phyloP scores from a whole-genome alignment of 1,140 invertebrate species.

The Subanguina moxae region DNA sequence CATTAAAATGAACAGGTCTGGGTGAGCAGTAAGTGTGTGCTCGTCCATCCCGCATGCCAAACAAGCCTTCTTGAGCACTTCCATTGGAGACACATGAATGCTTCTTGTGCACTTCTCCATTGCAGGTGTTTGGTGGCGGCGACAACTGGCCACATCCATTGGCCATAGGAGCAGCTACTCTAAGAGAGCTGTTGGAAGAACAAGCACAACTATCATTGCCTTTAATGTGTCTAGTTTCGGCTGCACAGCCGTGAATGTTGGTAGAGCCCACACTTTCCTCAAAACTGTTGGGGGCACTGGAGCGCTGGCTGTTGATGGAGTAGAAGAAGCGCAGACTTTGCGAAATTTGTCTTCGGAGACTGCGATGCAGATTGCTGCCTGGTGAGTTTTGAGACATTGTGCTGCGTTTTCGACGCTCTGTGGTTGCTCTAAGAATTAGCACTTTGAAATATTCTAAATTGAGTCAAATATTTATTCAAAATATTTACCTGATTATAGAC shows the following conservation, averaged over 20 bases:
- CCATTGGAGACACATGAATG: background rate
- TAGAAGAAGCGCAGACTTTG: slow-evolving; percentile 51
- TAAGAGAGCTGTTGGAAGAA: background rate
- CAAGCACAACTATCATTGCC: background rate
- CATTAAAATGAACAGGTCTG: background rate
- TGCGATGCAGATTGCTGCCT: slow-evolving; percentile 37
- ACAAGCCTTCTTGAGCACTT: background rate
- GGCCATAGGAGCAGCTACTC: background rate
- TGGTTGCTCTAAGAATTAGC: slow-evolving; percentile 23
- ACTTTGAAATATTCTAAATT: slow-evolving; percentile 29
- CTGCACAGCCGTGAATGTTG: background rate
- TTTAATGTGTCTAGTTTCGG: background rate
- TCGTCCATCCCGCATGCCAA: slow-evolving; percentile 6
- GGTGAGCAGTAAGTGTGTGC: slow-evolving; percentile 8
- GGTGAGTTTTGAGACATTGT: slow-evolving; percentile 47
- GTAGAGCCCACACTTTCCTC: background rate
- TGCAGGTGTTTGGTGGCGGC: background rate
- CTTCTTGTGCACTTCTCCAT: background rate
- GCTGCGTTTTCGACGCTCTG: slow-evolving; percentile 37
- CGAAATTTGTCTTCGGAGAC: slow-evolving; percentile 35
- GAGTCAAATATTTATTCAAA: background rate
- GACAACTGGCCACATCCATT: background rate
- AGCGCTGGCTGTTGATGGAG: slow-evolving; percentile 48
- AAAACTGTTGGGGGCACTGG: slow-evolving; percentile 14
- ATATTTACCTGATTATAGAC: slow-evolving; percentile 55